Evolutionary conservation across 2,888 invertebrate genomes (phyloP).

Genomic region (Taphrorychus bicolor): DNA sequence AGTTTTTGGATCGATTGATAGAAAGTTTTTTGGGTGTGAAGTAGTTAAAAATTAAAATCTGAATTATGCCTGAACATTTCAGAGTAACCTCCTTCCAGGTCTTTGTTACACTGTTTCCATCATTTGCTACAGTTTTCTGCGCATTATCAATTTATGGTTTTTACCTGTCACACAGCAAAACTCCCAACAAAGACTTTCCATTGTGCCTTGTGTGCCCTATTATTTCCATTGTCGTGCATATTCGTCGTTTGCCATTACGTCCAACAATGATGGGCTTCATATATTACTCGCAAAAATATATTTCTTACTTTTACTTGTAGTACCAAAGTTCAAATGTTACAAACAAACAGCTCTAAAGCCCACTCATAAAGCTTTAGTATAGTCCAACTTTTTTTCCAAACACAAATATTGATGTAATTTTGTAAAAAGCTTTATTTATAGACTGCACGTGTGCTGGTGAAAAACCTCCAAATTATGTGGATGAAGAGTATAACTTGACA

Average conservation of each 20-base stretch:
- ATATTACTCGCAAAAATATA: not conserved
- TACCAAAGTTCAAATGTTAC: too few species aligned
- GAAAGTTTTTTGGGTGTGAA: too few species aligned
- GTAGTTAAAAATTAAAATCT: too few species aligned
- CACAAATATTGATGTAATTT: constrained; percentile 22
- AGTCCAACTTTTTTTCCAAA: not conserved
- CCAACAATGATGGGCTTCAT: not conserved
- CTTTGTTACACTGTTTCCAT: too few species aligned
- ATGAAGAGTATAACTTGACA: constrained; percentile 70
- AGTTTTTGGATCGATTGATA: too few species aligned
- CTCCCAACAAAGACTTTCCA: not conserved
- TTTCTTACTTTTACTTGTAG: too few species aligned
- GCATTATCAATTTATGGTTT: not conserved
- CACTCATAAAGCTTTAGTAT: too few species aligned
- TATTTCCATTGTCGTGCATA: not conserved
- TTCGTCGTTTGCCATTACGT: not conserved
- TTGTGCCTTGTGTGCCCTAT: not conserved
- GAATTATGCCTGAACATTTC: too few species aligned
- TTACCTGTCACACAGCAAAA: not conserved
- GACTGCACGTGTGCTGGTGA: constrained; percentile 76
- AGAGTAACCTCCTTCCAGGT: too few species aligned
- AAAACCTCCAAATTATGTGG: constrained; percentile 68
- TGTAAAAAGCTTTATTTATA: constrained; percentile 53
- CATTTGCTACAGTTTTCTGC: not conserved
- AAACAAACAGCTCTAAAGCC: too few species aligned